Percentiles rank a stretch among this genome's conserved stretches.
Evolutionary conservation across 2,113 vertebrate species (phyloP).

Genomic region (Chlamydotis undulata): DNA sequence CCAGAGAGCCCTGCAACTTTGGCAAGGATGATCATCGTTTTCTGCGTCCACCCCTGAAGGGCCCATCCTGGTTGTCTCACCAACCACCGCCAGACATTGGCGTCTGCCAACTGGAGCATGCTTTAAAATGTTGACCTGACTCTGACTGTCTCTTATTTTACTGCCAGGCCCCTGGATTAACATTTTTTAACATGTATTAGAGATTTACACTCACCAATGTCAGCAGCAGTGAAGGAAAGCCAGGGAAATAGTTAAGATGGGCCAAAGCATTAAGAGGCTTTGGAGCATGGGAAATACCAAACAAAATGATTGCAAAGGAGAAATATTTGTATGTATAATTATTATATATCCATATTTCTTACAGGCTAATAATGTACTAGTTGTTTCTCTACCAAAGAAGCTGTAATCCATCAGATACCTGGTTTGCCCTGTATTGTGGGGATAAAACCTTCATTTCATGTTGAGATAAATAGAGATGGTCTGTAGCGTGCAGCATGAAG

Average conservation of each 20-base stretch:
- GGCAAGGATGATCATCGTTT: not conserved
- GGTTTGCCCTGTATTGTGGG: not conserved
- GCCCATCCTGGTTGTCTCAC: not conserved
- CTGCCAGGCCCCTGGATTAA: not conserved
- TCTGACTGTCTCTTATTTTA: not conserved
- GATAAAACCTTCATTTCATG: slow-evolving; percentile 10
- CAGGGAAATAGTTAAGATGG: not conserved
- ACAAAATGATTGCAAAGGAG: not conserved
- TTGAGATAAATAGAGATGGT: slow-evolving; percentile 43
- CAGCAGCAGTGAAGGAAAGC: not conserved
- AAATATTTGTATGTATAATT: slow-evolving; percentile 3
- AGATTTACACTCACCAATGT: not conserved
- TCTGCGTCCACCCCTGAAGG: not conserved
- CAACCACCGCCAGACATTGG: not conserved
- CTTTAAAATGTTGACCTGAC: not conserved
- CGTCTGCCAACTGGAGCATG: not conserved
- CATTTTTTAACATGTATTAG: not conserved
- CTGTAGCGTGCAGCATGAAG: not conserved
- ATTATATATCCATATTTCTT: not conserved
- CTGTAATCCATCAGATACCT: not conserved
- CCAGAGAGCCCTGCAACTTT: not conserved
- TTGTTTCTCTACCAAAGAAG: not conserved
- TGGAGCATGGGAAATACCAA: not conserved
- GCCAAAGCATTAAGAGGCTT: not conserved
- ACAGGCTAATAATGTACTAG: slow-evolving; percentile 4